These are phyloP conservation scores for Leptobrachium ailaonicum DNA, from an alignment of 2,113 vertebrate genomes.

Conservation along the genomic window DNA sequence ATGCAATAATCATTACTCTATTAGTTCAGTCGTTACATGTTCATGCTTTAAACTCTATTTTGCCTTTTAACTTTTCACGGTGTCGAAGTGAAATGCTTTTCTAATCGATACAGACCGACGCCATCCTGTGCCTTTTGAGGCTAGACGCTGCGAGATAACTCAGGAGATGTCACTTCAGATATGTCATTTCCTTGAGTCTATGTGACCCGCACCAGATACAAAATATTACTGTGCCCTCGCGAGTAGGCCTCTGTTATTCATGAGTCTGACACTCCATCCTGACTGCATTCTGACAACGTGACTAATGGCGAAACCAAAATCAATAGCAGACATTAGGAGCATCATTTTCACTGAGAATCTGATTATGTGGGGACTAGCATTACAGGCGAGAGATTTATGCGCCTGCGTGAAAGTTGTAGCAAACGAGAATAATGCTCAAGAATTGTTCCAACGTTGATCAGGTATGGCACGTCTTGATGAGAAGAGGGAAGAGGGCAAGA, in stretches of 20 bases:
- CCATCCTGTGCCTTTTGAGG: neutral
- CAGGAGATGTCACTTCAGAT: conserved; percentile 25
- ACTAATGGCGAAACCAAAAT: conserved; percentile 23
- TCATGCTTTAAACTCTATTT: conserved; percentile 21
- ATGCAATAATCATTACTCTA: conserved; percentile 8
- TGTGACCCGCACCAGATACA: conserved; percentile 11
- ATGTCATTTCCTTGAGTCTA: conserved; percentile 7
- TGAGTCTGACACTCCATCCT: neutral
- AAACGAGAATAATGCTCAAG: no score
- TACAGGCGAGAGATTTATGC: neutral
- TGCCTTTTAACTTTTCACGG: conserved; percentile 20
- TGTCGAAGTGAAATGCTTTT: conserved; percentile 10
- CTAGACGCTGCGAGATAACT: neutral
- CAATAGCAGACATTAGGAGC: conserved; percentile 5
- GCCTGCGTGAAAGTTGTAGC: neutral
- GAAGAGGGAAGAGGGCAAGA: no score
- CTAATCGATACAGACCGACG: conserved; percentile 33
- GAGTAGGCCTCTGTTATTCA: conserved; percentile 24
- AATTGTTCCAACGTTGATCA: no score
- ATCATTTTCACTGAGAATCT: conserved; percentile 14
- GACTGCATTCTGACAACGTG: conserved; percentile 7
- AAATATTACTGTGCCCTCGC: conserved; percentile 16
- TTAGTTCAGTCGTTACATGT: neutral
- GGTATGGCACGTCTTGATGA: no score
- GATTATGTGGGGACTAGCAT: neutral